Conservation (phyloP, 1,140 invertebrate genomes). For the Drosophila fuyamai region DNA sequence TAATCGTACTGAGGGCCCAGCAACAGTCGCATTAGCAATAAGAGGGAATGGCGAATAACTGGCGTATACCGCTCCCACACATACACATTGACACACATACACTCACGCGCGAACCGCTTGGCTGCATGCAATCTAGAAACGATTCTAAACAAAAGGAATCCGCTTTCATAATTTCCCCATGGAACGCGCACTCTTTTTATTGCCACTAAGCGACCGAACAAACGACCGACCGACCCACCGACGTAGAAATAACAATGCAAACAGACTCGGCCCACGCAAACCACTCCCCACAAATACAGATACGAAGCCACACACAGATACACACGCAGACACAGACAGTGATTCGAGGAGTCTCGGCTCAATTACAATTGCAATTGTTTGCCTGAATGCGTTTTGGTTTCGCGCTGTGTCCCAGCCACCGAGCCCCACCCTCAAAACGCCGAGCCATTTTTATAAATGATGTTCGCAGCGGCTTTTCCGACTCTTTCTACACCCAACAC, state of each 20-base stretch:
- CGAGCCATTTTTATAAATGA: slow-evolving; percentile 74
- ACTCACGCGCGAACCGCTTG: slow-evolving; percentile 28
- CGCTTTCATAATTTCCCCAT: slow-evolving; percentile 81
- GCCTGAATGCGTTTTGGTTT: slow-evolving; percentile 80
- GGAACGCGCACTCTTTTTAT: slow-evolving; percentile 83
- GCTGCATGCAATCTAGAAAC: slow-evolving; percentile 80
- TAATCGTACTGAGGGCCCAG: slow-evolving; percentile 43
- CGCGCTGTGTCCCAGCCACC: slow-evolving; percentile 51
- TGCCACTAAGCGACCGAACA: slow-evolving; percentile 78
- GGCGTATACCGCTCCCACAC: slow-evolving; percentile 9
- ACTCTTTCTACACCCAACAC: background rate
- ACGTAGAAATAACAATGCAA: slow-evolving; percentile 81
- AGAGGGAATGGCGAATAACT: slow-evolving; percentile 64
- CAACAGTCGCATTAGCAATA: slow-evolving; percentile 76
- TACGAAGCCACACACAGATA: slow-evolving; percentile 25
- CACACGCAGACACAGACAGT: slow-evolving; percentile 37
- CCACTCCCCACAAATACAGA: background rate
- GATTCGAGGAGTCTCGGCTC: slow-evolving; percentile 71
- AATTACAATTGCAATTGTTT: slow-evolving; percentile 84
- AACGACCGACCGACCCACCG: slow-evolving; percentile 31
- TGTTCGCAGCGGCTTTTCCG: slow-evolving; percentile 64
- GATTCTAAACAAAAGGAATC: slow-evolving; percentile 83
- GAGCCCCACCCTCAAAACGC: slow-evolving; percentile 58
- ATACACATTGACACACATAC: slow-evolving; percentile 8
- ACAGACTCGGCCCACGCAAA: slow-evolving; percentile 48